phyloP scores from a whole-genome alignment of 2,113 vertebrate species.

The Enhydra lutris region DNA sequence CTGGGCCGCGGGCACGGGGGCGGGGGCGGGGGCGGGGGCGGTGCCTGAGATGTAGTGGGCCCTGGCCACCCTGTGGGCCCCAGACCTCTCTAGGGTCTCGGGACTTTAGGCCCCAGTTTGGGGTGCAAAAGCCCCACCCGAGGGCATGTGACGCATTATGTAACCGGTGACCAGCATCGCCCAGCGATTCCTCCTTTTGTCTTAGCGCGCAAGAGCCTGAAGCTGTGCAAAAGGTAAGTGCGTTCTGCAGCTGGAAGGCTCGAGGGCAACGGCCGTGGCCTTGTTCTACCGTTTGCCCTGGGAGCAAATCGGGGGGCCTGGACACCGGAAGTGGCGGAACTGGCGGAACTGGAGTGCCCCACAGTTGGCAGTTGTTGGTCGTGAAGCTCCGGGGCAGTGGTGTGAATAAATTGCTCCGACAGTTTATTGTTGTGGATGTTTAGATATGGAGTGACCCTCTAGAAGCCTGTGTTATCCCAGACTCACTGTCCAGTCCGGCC shows the following conservation, averaged over 20 bases:
- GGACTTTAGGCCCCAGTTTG: not conserved
- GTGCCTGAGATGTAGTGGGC: fast-evolving
- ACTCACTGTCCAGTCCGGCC: not conserved
- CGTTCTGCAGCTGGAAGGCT: not conserved
- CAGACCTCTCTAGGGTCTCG: fast-evolving
- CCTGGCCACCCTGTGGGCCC: not conserved
- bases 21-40: not conserved
- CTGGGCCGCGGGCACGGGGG: fast-evolving
- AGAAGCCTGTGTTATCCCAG: not conserved
- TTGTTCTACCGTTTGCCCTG: not conserved
- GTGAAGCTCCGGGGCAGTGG: fast-evolving
- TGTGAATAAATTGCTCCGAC: not conserved
- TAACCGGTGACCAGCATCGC: not conserved
- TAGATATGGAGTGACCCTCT: not conserved
- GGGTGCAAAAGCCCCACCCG: not conserved
- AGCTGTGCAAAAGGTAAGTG: not conserved
- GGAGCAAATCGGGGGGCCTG: not conserved
- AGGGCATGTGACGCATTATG: conserved; percentile 4
- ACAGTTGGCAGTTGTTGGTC: not conserved
- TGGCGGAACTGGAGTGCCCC: not conserved
- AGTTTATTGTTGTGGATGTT: not conserved
- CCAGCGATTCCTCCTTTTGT: not conserved
- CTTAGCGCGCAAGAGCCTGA: not conserved
- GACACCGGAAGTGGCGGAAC: not conserved
- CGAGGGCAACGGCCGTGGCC: not conserved